Percentiles rank a stretch among this genome's conserved stretches.
These are phyloP conservation scores for Rhincodon typus DNA, from an alignment of 2,797 vertebrate species.

Conservation along the genomic window DNA sequence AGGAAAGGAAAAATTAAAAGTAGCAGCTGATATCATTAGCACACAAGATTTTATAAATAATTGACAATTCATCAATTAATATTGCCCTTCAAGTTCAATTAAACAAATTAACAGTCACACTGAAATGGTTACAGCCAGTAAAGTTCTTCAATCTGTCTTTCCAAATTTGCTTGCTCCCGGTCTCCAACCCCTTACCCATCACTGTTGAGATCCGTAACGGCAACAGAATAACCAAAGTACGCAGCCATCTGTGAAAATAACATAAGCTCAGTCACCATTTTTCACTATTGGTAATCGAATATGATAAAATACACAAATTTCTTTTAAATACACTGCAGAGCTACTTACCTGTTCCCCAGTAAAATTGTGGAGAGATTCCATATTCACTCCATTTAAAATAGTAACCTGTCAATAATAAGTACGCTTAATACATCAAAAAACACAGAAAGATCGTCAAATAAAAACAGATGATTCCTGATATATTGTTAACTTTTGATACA, in stretches of 20 bases:
- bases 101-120: background rate
- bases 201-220: constrained; percentile 74
- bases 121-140: background rate
- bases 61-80: background rate
- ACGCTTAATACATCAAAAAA: constrained; percentile 39
- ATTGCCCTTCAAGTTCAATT: background rate
- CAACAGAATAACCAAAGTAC: constrained; percentile 84
- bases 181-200: constrained; percentile 65
- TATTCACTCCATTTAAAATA: constrained; percentile 79
- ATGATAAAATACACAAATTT: constrained; percentile 22
- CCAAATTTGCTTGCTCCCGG: background rate
- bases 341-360: constrained; percentile 80
- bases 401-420: constrained; percentile 69
- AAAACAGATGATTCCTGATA: background rate
- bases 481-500: background rate
- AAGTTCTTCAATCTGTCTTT: background rate
- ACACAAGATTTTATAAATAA: background rate
- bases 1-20: background rate
- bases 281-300: background rate
- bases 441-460: background rate
- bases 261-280: background rate
- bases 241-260: constrained; percentile 75
- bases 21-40: background rate
- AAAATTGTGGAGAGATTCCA: constrained; percentile 86
- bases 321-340: constrained; percentile 42